phyloP scores from a whole-genome alignment of 2,113 vertebrate species.

The Salvelinus namaycush region DNA sequence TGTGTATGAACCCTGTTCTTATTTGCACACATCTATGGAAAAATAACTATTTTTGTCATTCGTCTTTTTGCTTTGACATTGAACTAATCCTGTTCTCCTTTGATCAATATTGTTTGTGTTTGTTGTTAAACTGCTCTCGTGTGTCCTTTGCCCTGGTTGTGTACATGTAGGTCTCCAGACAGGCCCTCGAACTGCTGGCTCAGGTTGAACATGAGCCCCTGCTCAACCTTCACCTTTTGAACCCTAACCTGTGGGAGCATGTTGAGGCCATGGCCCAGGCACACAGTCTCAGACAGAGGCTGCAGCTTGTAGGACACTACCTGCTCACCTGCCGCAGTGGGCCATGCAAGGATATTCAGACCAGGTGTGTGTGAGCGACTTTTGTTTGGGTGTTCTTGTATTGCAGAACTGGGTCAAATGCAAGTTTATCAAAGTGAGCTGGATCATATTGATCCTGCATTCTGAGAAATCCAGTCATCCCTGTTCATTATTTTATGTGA shows the following conservation, averaged over 20 bases:
- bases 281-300: slow-evolving; percentile 75
- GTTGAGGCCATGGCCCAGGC: slow-evolving; percentile 79
- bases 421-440: background rate
- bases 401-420: background rate
- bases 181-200: slow-evolving; percentile 80
- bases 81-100: no score
- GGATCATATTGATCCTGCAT: background rate
- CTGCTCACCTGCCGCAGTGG: slow-evolving; percentile 87
- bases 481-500: background rate
- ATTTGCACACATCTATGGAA: no score
- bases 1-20: no score
- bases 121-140: background rate
- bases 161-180: slow-evolving; percentile 79
- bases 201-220: slow-evolving; percentile 85
- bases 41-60: no score
- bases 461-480: background rate
- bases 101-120: background rate
- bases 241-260: slow-evolving; percentile 82
- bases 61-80: no score
- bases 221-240: slow-evolving; percentile 85
- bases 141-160: background rate
- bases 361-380: slow-evolving; percentile 49
- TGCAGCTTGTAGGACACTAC: slow-evolving; percentile 91
- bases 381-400: background rate
- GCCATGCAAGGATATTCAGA: slow-evolving; percentile 77